phyloP scores from a whole-genome alignment of 2,888 invertebrate genomes.

The Lepidochrysops patricia region DNA sequence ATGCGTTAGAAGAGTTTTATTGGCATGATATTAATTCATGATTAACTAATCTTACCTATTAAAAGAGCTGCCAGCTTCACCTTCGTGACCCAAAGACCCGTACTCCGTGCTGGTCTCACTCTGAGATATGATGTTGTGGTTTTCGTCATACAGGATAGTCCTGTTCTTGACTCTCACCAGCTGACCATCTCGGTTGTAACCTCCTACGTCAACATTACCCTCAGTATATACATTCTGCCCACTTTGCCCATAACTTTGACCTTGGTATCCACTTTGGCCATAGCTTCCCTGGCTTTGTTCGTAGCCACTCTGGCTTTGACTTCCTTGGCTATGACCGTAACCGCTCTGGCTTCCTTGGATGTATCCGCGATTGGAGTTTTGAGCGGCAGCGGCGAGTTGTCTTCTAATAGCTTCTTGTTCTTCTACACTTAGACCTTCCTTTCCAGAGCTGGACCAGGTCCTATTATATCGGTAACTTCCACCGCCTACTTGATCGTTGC shows the following conservation, averaged over 20 bases:
- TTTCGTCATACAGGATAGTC: conserved; percentile 51
- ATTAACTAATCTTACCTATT: conserved; percentile 56
- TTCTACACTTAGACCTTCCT: conserved; percentile 41
- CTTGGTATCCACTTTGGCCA: conserved; percentile 24
- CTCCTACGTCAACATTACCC: conserved; percentile 27
- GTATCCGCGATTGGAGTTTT: conserved; percentile 24
- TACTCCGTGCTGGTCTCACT: conserved; percentile 71
- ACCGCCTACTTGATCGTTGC: conserved; percentile 24
- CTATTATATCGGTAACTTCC: conserved; percentile 35
- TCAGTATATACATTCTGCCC: conserved; percentile 10
- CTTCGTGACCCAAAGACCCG: conserved; percentile 55
- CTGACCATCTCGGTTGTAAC: conserved; percentile 35
- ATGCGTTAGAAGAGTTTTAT: background rate
- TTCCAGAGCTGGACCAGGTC: conserved; percentile 38
- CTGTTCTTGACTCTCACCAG: conserved; percentile 46
- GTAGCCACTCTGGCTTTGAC: conserved; percentile 20
- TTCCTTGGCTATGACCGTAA: conserved; percentile 19
- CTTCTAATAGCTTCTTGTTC: conserved; percentile 47
- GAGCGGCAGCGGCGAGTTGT: conserved; percentile 36
- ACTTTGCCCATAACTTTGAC: background rate
- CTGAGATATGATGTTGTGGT: conserved; percentile 60
- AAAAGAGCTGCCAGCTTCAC: conserved; percentile 61
- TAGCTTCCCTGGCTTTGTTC: conserved; percentile 25
- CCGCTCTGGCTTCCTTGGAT: conserved; percentile 21
- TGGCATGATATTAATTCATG: background rate